Evolutionary conservation across 2,888 invertebrate species (phyloP), one percentile per base, ranked within the genome.

Genomic region (Isoperla grammatica): DNA sequence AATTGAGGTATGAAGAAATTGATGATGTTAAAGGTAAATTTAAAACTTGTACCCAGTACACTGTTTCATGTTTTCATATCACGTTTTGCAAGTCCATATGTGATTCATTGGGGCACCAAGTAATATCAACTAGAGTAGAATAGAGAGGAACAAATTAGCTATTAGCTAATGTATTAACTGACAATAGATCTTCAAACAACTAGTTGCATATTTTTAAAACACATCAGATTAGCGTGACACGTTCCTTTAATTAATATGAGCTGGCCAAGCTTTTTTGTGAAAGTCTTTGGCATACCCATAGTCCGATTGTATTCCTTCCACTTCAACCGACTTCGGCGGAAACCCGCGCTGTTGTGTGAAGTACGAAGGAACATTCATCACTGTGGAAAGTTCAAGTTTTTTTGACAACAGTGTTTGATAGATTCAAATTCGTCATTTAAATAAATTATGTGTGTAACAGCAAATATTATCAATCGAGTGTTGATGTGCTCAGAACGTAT

Each of bases 51-150:
- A 37, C 12, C 53, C 37, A 19, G 39, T 37, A 53, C 37, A 53
- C 19, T 37, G 13, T 53, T 53, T 53, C 9, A 53, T 17, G 53
- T 61, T 64, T 61, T 63, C 64, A 61, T 60, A 63, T 63, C 62
- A 60, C 62, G 60, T 61, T 56, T 62, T 62, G 39, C 55, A 64
- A 62, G 60, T 64, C 60, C 58, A 62, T 62, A 23, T 29, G 61
- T 59, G 64, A 63, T 63, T 57, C 59, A 59, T 60, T 59, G 56
- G 58, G 60, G 61, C 63, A 63, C 63, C 63, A 63, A 57, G 48
- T 46, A 56, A 55, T 43, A 59, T 56, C 35, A 56, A 61, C 56
- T 56, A 56, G 49, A 53, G 37, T 37, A 53, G 15, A 37, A 4
- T 53, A 53, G 53, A 53, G 39, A 39, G 53, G 15, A 39, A 19